Conservation (phyloP, 2,113 vertebrate species). For the Thamnaconus septentrionalis region DNA sequence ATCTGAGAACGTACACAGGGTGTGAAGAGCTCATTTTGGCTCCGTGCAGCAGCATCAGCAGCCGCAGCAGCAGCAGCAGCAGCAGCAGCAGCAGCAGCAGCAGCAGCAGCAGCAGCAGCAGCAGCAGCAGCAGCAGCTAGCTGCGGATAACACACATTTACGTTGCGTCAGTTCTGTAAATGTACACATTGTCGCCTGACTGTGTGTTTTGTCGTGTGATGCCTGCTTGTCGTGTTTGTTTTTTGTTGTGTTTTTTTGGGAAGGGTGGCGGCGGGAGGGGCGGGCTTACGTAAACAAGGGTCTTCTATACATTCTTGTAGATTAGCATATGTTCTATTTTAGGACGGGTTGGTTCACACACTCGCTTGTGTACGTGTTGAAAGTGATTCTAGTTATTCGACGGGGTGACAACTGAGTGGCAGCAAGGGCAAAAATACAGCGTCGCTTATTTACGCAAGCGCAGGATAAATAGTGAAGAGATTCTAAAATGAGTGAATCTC, state of each 20-base stretch:
- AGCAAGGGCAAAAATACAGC: background rate
- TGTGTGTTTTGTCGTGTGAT: constrained; percentile 36
- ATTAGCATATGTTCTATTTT: constrained; percentile 64
- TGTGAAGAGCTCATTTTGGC: constrained; percentile 48
- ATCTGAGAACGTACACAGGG: constrained; percentile 45
- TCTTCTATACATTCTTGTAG: constrained; percentile 55
- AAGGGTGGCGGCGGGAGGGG: background rate
- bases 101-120: background rate
- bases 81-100: no score
- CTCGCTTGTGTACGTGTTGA: constrained; percentile 24
- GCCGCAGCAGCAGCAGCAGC: no score
- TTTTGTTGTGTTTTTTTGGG: no score
- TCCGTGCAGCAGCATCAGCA: constrained; percentile 4
- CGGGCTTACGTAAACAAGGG: constrained; percentile 59
- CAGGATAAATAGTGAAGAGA: no score
- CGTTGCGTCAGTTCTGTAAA: constrained; percentile 35
- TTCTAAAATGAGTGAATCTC: no score
- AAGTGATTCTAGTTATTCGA: constrained; percentile 51
- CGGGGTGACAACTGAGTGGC: constrained; percentile 40
- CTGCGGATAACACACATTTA: constrained; percentile 27
- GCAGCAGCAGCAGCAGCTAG: no score
- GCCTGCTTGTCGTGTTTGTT: constrained; percentile 46
- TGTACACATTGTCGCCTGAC: constrained; percentile 36
- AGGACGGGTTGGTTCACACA: constrained; percentile 42
- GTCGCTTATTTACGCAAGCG: background rate